phyloP scores from a whole-genome alignment of 2,797 vertebrate species.

The Manis javanica region DNA sequence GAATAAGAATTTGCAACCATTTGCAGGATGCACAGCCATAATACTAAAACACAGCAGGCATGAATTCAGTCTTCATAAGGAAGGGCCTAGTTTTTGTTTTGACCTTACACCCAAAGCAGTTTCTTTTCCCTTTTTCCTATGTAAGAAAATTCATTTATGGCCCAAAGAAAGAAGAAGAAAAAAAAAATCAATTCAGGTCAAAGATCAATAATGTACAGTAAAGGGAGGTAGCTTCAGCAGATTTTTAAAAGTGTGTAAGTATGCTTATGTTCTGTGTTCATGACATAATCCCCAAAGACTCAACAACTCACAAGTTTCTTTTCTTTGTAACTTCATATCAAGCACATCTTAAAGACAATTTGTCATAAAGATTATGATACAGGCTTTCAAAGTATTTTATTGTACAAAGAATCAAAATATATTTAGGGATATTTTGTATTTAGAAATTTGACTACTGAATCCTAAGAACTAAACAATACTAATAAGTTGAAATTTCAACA shows the following conservation, averaged over 20 bases:
- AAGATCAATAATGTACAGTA: neutral
- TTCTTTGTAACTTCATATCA: neutral
- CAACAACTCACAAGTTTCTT: neutral
- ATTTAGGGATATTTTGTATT: neutral
- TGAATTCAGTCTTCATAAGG: neutral
- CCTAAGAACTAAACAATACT: neutral
- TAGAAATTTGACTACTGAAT: constrained; percentile 23
- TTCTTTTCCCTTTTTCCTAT: neutral
- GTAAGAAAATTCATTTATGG: neutral
- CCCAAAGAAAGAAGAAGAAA: neutral
- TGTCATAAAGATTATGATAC: neutral
- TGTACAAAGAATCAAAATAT: neutral
- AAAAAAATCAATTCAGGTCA: neutral
- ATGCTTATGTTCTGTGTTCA: neutral
- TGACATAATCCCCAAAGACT: neutral
- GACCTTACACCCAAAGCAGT: neutral
- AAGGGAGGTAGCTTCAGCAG: neutral
- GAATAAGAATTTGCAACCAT: neutral
- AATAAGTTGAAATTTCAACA: neutral
- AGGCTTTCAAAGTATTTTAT: neutral
- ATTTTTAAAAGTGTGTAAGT: neutral
- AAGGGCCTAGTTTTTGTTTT: neutral
- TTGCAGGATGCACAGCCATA: neutral
- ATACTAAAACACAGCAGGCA: neutral
- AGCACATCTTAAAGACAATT: neutral